Evolutionary conservation across 2,797 vertebrate genomes (phyloP), one percentile per base, ranked within the genome.

Genomic region (Lemur catta): DNA sequence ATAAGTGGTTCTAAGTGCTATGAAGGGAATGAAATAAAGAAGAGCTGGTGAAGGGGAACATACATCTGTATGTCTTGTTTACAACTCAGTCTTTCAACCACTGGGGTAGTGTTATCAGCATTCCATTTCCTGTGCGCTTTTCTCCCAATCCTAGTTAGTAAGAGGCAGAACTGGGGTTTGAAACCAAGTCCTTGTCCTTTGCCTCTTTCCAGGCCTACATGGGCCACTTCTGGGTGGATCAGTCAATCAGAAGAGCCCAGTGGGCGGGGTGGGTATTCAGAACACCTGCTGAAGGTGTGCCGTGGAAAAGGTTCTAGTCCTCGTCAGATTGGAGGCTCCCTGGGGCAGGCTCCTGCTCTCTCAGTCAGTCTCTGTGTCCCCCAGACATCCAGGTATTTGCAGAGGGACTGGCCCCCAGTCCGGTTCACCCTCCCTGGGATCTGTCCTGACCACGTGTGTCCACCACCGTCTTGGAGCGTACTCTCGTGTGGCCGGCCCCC

Each of bases 241-340:
- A 6, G 1, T 33, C 30, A 17, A 17, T 7, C 35, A 59, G 38
- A 94, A 79, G 90, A 80, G 26, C 30, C 26, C 1, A 8, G 33
- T 1, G 10, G 15, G 10, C 30, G 55, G 35, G 33, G 24, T 6
- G 2, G 6, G 4, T 61, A 18, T 28, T 52, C 11, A n/a, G 71
- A 63, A 6, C 17, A 24, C 22, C 30, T 50, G 2, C 26, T 81
- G 69, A 86, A 80, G 35, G n/a, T 26, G 72, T 46, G 2, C 4
- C 20, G 1, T 20, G 50, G 30, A 17, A 13, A 2, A 6, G 3
- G 14, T 11, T 78, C n/a, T n/a, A 11, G n/a, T 35, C 38, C 38
- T 43, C 0, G 0, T 26, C 41, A 43, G 28, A 43, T 0, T 6
- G 33, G 2, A 7, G 48, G 22, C 2, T 69, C 17, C 57, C 17